Conservation (phyloP, 2,888 invertebrate species). For the Augiades crinisus region DNA sequence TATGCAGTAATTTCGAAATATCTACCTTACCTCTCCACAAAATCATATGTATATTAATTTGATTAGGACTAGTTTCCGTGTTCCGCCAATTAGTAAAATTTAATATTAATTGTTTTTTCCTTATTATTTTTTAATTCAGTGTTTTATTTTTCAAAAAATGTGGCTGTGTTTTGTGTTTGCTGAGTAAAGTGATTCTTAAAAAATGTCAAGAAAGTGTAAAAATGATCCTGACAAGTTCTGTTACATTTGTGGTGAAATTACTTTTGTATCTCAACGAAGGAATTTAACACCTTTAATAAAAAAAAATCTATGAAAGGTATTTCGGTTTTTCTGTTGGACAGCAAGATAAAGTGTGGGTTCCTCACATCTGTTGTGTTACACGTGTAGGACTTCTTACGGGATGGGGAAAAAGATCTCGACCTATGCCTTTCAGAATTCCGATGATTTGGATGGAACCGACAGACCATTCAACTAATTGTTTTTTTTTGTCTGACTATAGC, state of each 20-base stretch:
- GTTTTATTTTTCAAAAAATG: constrained; percentile 11
- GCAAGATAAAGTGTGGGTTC: constrained; percentile 30
- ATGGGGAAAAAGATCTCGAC: constrained; percentile 26
- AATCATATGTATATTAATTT: no score
- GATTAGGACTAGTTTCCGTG: no score
- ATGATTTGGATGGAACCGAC: no score
- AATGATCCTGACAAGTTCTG: constrained; percentile 27
- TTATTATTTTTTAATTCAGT: constrained; percentile 13
- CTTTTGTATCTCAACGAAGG: constrained; percentile 26
- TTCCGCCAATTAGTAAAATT: no score
- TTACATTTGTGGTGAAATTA: constrained; percentile 28
- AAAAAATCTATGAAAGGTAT: constrained; percentile 19
- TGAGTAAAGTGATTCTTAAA: constrained; percentile 23
- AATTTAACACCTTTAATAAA: constrained; percentile 23
- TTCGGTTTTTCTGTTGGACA: constrained; percentile 21
- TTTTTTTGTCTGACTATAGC: no score
- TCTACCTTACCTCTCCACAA: no score
- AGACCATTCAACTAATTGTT: no score
- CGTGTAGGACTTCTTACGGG: constrained; percentile 26
- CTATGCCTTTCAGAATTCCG: no score
- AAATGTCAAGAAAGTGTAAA: constrained; percentile 29
- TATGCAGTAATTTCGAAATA: no score
- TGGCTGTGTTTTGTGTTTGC: constrained; percentile 10
- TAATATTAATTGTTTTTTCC: constrained; percentile 8
- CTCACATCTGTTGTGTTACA: constrained; percentile 30